A percentile compares a stretch with the other conserved stretches of the same genome.
phyloP scores from a whole-genome alignment of 64 coral and sea anemone species.

The Platygyra sinensis region DNA sequence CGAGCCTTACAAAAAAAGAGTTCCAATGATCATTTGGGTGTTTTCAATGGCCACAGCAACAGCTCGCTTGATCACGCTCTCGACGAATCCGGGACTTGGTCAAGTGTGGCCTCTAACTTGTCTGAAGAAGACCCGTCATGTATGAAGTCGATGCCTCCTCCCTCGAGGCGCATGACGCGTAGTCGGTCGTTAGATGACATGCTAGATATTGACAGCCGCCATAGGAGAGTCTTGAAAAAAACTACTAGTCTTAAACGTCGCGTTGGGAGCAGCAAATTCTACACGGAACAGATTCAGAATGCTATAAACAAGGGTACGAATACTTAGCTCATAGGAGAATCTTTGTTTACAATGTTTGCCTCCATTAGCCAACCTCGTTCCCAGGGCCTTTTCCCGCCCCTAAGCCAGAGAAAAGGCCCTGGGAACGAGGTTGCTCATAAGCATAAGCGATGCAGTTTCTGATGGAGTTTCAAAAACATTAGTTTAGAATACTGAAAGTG shows the following conservation, averaged over 20 bases:
- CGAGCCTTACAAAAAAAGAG: slow-evolving; percentile 28
- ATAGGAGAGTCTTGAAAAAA: slow-evolving; percentile 50
- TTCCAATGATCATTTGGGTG: slow-evolving; percentile 47
- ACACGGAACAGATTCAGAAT: slow-evolving; percentile 53
- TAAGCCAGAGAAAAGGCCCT: too few species aligned
- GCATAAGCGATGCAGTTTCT: too few species aligned
- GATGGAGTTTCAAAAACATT: too few species aligned
- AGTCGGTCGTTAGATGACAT: slow-evolving; percentile 93
- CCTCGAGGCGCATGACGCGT: slow-evolving; percentile 69
- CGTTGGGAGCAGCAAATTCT: slow-evolving; percentile 85
- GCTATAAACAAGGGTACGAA: slow-evolving; percentile 64
- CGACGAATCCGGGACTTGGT: slow-evolving; percentile 43
- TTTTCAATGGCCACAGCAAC: slow-evolving; percentile 2
- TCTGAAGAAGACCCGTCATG: slow-evolving; percentile 62
- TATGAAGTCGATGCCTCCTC: not conserved
- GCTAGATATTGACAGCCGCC: slow-evolving; percentile 31
- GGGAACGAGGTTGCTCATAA: too few species aligned
- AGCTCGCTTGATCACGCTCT: not conserved
- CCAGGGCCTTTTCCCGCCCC: too few species aligned
- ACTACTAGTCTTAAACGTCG: slow-evolving; percentile 40
- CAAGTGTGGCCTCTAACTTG: slow-evolving; percentile 24
- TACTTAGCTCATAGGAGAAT: not conserved
- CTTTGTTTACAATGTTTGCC: too few species aligned
- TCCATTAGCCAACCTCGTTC: too few species aligned
- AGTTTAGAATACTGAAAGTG: too few species aligned